A percentile compares a stretch with the other conserved stretches of the same genome.
Conservation (phyloP, 1,140 invertebrate species). For the Drosophila santomea region DNA sequence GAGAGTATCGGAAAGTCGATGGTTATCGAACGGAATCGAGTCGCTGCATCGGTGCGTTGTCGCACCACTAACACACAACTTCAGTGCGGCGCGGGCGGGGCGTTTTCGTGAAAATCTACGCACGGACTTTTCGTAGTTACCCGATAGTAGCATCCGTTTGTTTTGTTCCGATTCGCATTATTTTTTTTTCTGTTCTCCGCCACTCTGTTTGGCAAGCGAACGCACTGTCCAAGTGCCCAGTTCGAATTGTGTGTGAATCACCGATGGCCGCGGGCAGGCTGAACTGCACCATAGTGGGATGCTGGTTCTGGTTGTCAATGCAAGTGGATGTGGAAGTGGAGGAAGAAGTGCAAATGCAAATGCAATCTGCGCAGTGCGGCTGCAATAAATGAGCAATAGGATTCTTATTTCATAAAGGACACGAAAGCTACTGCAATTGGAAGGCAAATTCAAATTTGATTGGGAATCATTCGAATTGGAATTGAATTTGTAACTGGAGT, state of each 20-base stretch:
- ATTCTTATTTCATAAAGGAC: constrained; percentile 4
- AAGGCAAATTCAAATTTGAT: constrained; percentile 20
- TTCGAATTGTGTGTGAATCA: constrained; percentile 30
- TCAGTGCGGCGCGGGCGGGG: constrained; percentile 45
- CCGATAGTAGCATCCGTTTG: constrained; percentile 52
- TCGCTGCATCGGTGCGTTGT: background rate
- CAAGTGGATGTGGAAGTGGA: constrained; percentile 10
- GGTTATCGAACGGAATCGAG: too few species aligned
- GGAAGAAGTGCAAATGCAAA: constrained; percentile 23
- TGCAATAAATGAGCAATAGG: constrained; percentile 25
- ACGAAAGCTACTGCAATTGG: constrained; percentile 29
- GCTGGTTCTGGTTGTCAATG: constrained; percentile 33
- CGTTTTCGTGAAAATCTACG: constrained; percentile 61
- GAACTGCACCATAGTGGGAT: constrained; percentile 28
- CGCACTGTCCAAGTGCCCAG: constrained; percentile 11
- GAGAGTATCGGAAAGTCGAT: too few species aligned
- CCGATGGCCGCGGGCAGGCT: constrained; percentile 19
- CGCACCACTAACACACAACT: constrained; percentile 19
- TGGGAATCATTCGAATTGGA: constrained; percentile 14
- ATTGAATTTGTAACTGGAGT: constrained; percentile 17
- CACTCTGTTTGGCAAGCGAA: constrained; percentile 1
- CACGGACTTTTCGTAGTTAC: constrained; percentile 58
- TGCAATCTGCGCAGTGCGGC: constrained; percentile 32
- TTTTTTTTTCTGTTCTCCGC: constrained; percentile 42
- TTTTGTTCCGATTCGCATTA: constrained; percentile 40